Conservation (phyloP, 2,113 vertebrate species). For the Tragelaphus scriptus region DNA sequence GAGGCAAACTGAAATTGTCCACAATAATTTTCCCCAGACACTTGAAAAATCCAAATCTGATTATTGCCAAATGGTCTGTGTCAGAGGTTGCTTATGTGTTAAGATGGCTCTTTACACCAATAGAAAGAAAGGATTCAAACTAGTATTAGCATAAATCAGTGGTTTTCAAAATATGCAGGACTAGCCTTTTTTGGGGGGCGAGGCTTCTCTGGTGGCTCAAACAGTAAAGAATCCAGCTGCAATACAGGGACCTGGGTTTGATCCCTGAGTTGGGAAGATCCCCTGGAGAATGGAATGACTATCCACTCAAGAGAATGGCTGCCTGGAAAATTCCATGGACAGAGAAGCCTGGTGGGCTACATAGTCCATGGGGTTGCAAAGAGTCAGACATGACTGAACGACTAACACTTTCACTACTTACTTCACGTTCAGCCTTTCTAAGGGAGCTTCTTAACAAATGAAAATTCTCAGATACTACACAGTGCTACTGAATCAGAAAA, state of each 20-base stretch:
- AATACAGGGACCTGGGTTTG: not conserved
- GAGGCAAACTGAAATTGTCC: not conserved
- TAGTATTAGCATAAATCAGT: not conserved
- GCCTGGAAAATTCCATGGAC: not conserved
- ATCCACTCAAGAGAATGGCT: not conserved
- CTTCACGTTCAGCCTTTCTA: not conserved
- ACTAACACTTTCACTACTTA: not conserved
- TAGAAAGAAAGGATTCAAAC: not conserved
- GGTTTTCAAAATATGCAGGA: not conserved
- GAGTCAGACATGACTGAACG: not conserved
- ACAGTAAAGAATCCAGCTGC: not conserved
- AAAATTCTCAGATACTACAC: not conserved
- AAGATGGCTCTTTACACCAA: not conserved
- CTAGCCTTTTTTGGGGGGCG: not conserved
- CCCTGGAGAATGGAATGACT: not conserved
- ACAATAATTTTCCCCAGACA: not conserved
- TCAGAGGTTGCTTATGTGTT: conserved; percentile 10
- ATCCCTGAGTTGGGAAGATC: not conserved
- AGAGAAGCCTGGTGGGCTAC: not conserved
- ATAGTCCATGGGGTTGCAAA: not conserved
- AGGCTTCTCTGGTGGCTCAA: not conserved
- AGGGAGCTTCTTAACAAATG: not conserved
- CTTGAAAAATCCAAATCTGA: not conserved
- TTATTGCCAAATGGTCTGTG: not conserved
- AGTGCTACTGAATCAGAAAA: not conserved